These are phyloP conservation scores for Hetaerina titia DNA, from an alignment of 2,888 invertebrate genomes.

Conservation along the genomic window DNA sequence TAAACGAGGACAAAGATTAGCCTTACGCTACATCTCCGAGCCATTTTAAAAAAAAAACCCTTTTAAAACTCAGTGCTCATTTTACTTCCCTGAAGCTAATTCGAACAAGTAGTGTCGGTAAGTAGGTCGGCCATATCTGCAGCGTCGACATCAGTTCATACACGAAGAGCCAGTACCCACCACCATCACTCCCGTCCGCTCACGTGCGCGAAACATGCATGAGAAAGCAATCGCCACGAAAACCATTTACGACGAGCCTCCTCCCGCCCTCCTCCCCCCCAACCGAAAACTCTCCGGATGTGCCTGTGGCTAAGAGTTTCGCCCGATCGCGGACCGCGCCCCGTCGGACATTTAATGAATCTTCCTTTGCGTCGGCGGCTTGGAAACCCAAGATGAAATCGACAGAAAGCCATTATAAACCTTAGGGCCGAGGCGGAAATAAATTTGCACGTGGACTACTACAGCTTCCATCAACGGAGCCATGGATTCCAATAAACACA, in stretches of 20 bases:
- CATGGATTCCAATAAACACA: neutral
- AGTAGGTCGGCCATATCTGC: constrained; percentile 29
- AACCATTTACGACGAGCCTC: neutral
- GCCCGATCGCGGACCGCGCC: neutral
- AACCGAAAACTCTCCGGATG: constrained; percentile 11
- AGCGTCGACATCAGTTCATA: neutral
- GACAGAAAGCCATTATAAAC: neutral
- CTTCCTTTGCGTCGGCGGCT: neutral
- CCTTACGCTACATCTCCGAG: neutral
- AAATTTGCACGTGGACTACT: neutral
- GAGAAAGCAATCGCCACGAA: neutral
- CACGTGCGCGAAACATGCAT: constrained; percentile 2
- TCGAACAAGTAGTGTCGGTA: neutral
- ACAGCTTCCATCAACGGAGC: neutral
- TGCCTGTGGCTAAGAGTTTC: neutral
- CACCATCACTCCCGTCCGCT: neutral
- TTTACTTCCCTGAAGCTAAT: constrained; percentile 35
- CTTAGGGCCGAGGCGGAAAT: neutral
- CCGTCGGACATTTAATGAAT: neutral
- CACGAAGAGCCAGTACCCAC: neutral
- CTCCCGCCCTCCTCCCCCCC: neutral
- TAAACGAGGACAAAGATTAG: constrained; percentile 20
- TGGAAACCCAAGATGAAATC: neutral
- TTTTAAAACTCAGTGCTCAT: neutral
- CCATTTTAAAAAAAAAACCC: neutral